phyloP scores from a whole-genome alignment of 2,888 invertebrate species.

The Camponotus fellah region DNA sequence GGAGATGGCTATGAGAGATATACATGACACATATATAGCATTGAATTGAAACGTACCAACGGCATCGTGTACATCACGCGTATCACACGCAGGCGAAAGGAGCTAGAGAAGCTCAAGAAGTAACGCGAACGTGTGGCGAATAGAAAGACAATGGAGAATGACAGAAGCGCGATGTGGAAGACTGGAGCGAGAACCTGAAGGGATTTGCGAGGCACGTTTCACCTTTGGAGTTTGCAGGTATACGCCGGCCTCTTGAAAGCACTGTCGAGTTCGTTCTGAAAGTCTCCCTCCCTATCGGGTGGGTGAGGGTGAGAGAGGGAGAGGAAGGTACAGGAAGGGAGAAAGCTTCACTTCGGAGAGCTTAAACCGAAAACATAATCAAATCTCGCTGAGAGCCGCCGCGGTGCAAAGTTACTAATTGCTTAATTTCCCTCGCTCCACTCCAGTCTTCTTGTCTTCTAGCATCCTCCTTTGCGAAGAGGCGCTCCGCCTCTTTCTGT shows the following conservation, averaged over 20 bases:
- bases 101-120: constrained; percentile 64
- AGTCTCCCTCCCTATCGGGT: constrained; percentile 33
- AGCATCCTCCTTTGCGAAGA: constrained; percentile 50
- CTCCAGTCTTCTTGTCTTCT: constrained; percentile 60
- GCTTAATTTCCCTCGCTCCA: constrained; percentile 84
- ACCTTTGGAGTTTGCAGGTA: constrained; percentile 70
- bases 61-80: constrained; percentile 9
- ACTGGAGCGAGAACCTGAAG: constrained; percentile 48
- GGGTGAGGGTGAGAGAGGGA: neutral
- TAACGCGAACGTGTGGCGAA: constrained; percentile 52
- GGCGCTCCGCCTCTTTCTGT: constrained; percentile 38
- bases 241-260: constrained; percentile 72
- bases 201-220: constrained; percentile 69
- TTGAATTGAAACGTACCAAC: constrained; percentile 26
- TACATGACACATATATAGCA: too few relatives aligned
- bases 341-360: constrained; percentile 75
- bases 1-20: too few relatives aligned
- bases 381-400: constrained; percentile 84
- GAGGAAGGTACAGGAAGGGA: neutral
- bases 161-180: constrained; percentile 60
- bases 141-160: constrained; percentile 67
- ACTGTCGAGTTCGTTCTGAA: constrained; percentile 47
- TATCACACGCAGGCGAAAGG: constrained; percentile 10
- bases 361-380: constrained; percentile 85
- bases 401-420: constrained; percentile 85